Evolutionary conservation across 2,888 invertebrate genomes (phyloP), one percentile per base, ranked within the genome.

Genomic region (Andrena trimmerana): DNA sequence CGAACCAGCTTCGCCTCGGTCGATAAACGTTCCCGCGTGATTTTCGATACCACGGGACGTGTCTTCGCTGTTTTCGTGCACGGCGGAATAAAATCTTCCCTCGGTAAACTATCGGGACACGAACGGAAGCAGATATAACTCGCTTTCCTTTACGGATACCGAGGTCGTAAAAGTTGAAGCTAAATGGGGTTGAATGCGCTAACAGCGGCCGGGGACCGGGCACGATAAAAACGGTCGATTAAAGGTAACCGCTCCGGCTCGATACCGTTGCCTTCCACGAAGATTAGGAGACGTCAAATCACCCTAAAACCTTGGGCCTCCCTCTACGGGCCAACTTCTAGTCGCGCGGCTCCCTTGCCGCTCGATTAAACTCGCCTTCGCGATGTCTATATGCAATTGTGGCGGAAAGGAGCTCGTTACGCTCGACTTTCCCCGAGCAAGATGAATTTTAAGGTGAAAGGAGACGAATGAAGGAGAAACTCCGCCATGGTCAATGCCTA

Each of bases 151-250:
- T 27, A 68, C 66, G 74, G 10, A 62, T 36, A 54, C n/a, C 20
- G 20, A 27, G 31, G 8, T 69, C 69, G 83, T 66, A 60, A 29
- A 66, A n/a, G 6, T 16, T 13, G 54, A 33, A 31, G 65, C 50
- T 20, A 71, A 79, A 66, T 24, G 52, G 42, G 68, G 59, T 33
- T 65, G 42, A 54, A 66, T 29, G 36, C 57, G 57, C 24, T 57
- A 60, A 80, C 31, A 68, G n/a, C 6, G 24, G 31, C 33, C 8
- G 6, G 29, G 31, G 69, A 33, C 20, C 29, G 24, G 67, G 52
- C 48, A 57, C 59, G n/a, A 65, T 33, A 29, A 70, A 36, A 77
- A 27, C 66, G 60, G 48, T 59, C 54, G 36, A 16, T 68, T 57
- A 57, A 69, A 42, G 31, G 57, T 27, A 57, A 24, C 27, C 10